Evolutionary conservation across 2,113 vertebrate genomes (phyloP).

Genomic region (Dasyornis broadbenti): DNA sequence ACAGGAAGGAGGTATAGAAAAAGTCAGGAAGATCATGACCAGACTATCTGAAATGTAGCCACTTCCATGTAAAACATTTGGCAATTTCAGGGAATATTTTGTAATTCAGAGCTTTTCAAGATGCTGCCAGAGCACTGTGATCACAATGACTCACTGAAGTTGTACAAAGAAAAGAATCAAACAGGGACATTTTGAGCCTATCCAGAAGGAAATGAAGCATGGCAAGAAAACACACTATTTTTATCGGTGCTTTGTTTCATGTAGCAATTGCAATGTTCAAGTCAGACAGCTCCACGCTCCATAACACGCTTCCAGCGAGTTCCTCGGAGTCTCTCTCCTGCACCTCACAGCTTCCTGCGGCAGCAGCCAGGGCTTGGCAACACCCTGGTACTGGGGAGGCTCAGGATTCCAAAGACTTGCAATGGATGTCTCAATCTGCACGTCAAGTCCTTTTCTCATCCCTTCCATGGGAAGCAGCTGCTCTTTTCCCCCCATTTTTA

Average conservation of each 20-base stretch:
- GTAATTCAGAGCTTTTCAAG: background rate
- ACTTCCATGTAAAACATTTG: conserved; percentile 6
- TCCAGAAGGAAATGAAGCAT: conserved; percentile 53
- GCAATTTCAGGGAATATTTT: conserved; percentile 2
- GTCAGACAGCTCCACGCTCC: background rate
- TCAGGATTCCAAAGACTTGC: background rate
- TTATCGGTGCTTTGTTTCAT: conserved; percentile 39
- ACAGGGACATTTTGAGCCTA: conserved; percentile 33
- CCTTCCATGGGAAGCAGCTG: background rate
- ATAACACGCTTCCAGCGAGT: rapidly evolving
- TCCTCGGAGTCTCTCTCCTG: background rate
- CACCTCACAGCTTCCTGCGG: background rate
- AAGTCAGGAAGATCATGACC: background rate
- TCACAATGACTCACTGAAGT: conserved; percentile 50
- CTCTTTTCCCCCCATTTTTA: too few relatives aligned
- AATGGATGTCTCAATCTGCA: background rate
- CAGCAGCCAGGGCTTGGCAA: background rate
- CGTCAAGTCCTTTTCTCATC: background rate
- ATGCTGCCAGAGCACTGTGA: conserved; percentile 28
- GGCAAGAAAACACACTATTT: conserved; percentile 37
- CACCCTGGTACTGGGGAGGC: background rate
- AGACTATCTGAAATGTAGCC: background rate
- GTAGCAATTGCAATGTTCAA: background rate
- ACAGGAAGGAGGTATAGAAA: background rate
- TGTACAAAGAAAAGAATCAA: conserved; percentile 41